A percentile compares a stretch with the other conserved stretches of the same genome.
Conservation (phyloP, 2,888 invertebrate species). For the Stenodera caucasica region DNA sequence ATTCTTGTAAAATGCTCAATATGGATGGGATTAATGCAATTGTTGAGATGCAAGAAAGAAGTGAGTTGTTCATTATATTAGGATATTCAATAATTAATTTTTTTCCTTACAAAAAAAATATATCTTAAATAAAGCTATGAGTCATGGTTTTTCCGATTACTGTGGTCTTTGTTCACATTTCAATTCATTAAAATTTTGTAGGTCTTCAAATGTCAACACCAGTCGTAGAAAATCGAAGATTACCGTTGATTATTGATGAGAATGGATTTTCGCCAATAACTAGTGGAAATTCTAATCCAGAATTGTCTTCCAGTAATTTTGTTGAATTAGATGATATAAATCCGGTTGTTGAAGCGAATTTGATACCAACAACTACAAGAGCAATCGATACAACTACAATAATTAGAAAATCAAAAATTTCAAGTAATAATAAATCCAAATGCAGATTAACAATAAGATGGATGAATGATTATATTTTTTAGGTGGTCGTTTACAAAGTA, state of each 20-base stretch:
- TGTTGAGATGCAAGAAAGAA: conserved; percentile 51
- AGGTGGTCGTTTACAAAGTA: conserved; percentile 22
- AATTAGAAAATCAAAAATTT: conserved; percentile 18
- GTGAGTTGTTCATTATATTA: conserved; percentile 39
- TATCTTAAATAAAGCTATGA: background rate
- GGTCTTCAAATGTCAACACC: conserved; percentile 54
- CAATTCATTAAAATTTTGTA: conserved; percentile 24
- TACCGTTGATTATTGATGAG: conserved; percentile 11
- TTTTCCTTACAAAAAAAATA: background rate
- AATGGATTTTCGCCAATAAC: conserved; percentile 49
- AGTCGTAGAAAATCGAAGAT: conserved; percentile 35
- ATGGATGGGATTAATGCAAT: conserved; percentile 53
- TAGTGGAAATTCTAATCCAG: conserved; percentile 49
- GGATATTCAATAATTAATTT: background rate
- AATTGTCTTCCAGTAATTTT: conserved; percentile 42
- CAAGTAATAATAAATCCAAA: conserved; percentile 17
- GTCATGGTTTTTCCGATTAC: background rate
- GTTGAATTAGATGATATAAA: conserved; percentile 2
- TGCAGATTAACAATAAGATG: background rate
- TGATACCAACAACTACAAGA: conserved; percentile 39
- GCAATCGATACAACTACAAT: conserved; percentile 10
- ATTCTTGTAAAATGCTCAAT: conserved; percentile 50
- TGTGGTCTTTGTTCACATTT: background rate
- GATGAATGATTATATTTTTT: background rate
- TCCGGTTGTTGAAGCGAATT: conserved; percentile 38